Base-by-base conservation (phyloP, 2,797 vertebrate species). In the Aldrovandia affinis region DNA sequence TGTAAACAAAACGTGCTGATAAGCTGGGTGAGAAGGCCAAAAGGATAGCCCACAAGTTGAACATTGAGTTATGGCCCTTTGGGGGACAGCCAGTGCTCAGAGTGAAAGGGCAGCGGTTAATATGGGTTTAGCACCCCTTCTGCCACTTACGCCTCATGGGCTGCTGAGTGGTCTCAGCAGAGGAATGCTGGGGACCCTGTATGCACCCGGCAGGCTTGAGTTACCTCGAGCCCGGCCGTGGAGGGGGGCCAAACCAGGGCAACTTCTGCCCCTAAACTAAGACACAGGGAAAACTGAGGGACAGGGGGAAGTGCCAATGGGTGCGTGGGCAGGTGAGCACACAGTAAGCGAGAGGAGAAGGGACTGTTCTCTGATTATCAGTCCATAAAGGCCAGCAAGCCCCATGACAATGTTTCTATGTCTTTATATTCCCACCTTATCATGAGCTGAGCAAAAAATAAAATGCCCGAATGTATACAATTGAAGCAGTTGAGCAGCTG, bases 121-220 rank as follows among this genome's bases (percentile, higher is more conserved):
- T 90, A 91, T 89, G 88, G 89, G 89, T 73, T 80, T 92, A 89
- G 92, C 88, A 89, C 89, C 89, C 83, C 90, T 87, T 92, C 14
- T 36, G 65, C 33, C 39, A 77, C 73, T 77, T n/a, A 22, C 42
- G 18, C 73, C 73, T 12, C 9, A 22, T 39, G 1, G 22, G 2
- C 6, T 30, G 3, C 36, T 20, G 68, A n/a, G 6, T 9, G 28
- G 3, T 30, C 30, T 65, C 61, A 65, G 61, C n/a, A 25, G n/a
- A n/a, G 61, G 61, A 18, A 15, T 5, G 30, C 68, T 75, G 15
- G 39, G 22, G 70, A 75, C 70, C 70, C 15, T 39, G 36, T 22
- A 20, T 3, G 36, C 68, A 39, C 68, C 36, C 33, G 39, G 68
- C 4, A 25, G 70, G 65, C 65, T 73, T 33, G 0, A 73, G 18